Base-by-base conservation (phyloP, 2,888 invertebrate genomes). In the Fabriciana adippe region DNA sequence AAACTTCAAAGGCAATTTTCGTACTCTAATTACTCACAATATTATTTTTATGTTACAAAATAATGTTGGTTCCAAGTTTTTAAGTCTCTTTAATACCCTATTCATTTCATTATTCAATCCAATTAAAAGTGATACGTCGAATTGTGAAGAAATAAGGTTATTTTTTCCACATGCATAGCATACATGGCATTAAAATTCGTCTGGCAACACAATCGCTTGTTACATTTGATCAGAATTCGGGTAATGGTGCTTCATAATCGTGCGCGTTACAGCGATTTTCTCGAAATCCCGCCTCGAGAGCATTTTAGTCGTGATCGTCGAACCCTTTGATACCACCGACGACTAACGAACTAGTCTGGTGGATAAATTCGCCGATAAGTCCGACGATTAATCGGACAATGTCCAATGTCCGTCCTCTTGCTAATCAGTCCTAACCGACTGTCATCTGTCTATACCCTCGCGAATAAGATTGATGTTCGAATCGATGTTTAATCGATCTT, bases 261-360 rank as follows among this genome's bases (percentile, higher is more conserved):
- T 88, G 90, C 85, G 79, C 86, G 82, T 84, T 76, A 78, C 77
- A 75, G 72, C 71, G 71, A 83, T 88, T 90, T 88, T 87, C 90
- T 87, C 84, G 86, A 90, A 90, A 90, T 86, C 80, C 78, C 73
- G 76, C 78, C 81, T 82, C 84, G 86, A 83, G 84, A 83, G 85
- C 86, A 80, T 82, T 83, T 78, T 77, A 80, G 83, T 89, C 90
- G 90, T 90, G 90, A 88, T 79, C 74, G 84, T 79, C 78, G 81
- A 80, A 79, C 79, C 79, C 84, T 90, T 90, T 89, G 90, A 90
- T 86, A 82, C 81, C 68, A 75, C 83, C 89, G 88, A 84, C 89
- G 75, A 79, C 84, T 88, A 89, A 88, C 86, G 82, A 88, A 86
- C 80, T 47, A 57, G 47, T 77, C 82, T 81, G 80, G 83, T 79